These are phyloP conservation scores for Lethocerus indicus DNA, from an alignment of 1,140 invertebrate genomes.

Conservation along the genomic window DNA sequence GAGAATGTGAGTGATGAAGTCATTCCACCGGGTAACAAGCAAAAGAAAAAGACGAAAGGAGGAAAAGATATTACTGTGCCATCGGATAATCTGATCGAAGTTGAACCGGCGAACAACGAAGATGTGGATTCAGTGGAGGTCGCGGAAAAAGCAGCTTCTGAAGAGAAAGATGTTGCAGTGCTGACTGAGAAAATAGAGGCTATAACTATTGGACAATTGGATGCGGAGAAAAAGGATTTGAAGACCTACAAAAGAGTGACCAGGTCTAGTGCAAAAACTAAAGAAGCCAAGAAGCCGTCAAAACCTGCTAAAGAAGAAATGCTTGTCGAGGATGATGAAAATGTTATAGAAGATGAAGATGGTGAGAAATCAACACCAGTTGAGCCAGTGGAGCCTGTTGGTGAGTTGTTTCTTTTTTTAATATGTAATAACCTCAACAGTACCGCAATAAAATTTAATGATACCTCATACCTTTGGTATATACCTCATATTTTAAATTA, in stretches of 20 bases:
- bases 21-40: background rate
- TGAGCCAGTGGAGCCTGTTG: background rate
- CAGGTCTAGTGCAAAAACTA: background rate
- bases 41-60: background rate
- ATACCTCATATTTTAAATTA: too few relatives aligned
- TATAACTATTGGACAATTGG: background rate
- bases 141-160: slow-evolving; percentile 5
- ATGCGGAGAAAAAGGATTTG: background rate
- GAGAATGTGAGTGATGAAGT: background rate
- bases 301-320: background rate
- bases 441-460: too few relatives aligned
- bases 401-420: background rate
- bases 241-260: background rate
- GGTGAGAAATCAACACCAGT: background rate
- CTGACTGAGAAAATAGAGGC: background rate
- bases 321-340: background rate
- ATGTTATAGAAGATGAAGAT: background rate
- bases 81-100: background rate
- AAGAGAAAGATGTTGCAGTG: slow-evolving; percentile 14
- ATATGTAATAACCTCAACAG: background rate
- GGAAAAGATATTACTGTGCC: background rate
- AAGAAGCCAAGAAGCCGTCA: background rate
- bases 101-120: slow-evolving; percentile 10
- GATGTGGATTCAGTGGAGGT: slow-evolving; percentile 7
- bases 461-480: too few relatives aligned